Conservation (phyloP, 2,888 invertebrate genomes). For the Drosophila pseudotalamancana region DNA sequence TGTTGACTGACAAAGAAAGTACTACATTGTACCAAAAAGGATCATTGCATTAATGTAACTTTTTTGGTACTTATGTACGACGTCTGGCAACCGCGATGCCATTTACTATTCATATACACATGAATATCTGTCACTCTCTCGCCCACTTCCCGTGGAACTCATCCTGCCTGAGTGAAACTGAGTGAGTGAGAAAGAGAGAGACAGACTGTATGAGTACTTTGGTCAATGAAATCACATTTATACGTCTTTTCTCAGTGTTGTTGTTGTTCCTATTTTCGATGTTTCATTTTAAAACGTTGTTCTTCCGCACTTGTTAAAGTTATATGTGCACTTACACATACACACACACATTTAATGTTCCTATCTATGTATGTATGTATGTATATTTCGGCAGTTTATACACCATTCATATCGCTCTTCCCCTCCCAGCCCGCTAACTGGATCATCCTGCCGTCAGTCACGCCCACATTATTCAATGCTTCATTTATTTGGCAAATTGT, state of each 20-base stretch:
- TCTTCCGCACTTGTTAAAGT: not conserved
- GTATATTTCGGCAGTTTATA: not conserved
- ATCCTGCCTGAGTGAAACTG: too few species aligned
- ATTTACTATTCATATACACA: too few species aligned
- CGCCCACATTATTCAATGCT: slow-evolving; percentile 28
- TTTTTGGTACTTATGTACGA: too few species aligned
- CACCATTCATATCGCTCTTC: not conserved
- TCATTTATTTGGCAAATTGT: slow-evolving; percentile 40
- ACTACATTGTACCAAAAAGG: too few species aligned
- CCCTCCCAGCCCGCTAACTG: not conserved
- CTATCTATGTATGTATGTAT: not conserved
- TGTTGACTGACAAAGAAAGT: too few species aligned
- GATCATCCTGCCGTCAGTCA: slow-evolving; percentile 7
- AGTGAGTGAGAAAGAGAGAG: slow-evolving; percentile 1
- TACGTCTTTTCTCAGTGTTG: slow-evolving; percentile 41
- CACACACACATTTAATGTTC: not conserved
- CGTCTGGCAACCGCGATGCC: too few species aligned
- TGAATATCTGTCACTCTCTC: too few species aligned
- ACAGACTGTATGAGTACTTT: slow-evolving; percentile 52
- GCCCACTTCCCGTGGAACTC: too few species aligned
- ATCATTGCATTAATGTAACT: too few species aligned
- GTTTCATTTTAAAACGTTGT: slow-evolving; percentile 1
- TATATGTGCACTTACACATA: not conserved
- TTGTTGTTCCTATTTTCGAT: slow-evolving; percentile 11
- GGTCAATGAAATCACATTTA: slow-evolving; percentile 26